These are phyloP conservation scores for Neolamprologus cancellatus DNA, from an alignment of 2,113 vertebrate genomes.

Conservation along the genomic window DNA sequence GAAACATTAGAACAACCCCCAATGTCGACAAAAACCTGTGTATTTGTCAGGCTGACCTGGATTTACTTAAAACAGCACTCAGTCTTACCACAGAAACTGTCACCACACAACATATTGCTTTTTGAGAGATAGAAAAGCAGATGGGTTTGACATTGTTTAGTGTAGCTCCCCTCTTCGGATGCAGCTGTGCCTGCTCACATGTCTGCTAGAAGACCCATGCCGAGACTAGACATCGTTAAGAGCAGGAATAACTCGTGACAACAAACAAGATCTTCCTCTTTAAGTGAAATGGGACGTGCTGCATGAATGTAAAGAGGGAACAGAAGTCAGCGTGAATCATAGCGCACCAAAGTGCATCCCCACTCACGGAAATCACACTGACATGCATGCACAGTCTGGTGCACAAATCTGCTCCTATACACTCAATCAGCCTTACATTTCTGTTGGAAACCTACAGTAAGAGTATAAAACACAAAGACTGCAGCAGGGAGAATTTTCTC, in stretches of 20 bases:
- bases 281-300: slow-evolving; percentile 16
- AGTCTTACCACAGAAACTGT: slow-evolving; percentile 38
- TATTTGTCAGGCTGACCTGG: slow-evolving; percentile 70
- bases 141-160: slow-evolving; percentile 43
- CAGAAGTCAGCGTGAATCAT: slow-evolving; percentile 13
- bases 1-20: slow-evolving; percentile 60
- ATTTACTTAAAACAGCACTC: slow-evolving; percentile 58
- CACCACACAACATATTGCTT: slow-evolving; percentile 34
- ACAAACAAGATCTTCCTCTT: slow-evolving; percentile 21
- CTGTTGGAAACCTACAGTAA: not conserved
- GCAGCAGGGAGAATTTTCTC: not conserved
- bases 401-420: not conserved
- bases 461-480: not conserved
- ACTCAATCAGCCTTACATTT: not conserved
- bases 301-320: slow-evolving; percentile 30
- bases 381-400: not conserved
- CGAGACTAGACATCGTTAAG: slow-evolving; percentile 42
- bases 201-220: slow-evolving; percentile 44
- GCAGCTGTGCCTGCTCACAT: not conserved
- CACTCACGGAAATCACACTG: not conserved
- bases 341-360: not conserved
- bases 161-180: slow-evolving; percentile 10
- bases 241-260: not conserved
- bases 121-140: slow-evolving; percentile 48
- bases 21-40: slow-evolving; percentile 59